phyloP scores from a whole-genome alignment of 2,797 vertebrate genomes.

The Tadarida brasiliensis region DNA sequence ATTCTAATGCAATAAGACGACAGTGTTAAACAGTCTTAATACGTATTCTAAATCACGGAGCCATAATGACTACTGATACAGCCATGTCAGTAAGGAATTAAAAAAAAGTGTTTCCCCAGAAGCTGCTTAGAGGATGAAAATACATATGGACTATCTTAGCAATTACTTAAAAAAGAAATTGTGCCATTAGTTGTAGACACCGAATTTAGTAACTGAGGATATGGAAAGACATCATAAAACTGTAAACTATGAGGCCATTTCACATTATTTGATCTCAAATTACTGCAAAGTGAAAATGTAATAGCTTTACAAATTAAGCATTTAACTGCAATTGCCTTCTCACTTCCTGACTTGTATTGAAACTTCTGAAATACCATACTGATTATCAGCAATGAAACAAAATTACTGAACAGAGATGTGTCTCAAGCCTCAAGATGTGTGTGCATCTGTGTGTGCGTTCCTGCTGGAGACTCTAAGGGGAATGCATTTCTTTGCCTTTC shows the following conservation, averaged over 20 bases:
- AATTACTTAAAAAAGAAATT: slow-evolving; percentile 17
- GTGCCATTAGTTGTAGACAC: neutral
- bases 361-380: slow-evolving; percentile 21
- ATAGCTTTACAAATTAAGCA: neutral
- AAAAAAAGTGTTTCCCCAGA: neutral
- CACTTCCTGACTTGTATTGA: neutral
- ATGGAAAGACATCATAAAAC: neutral
- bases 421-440: neutral
- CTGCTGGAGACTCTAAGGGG: neutral
- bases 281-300: slow-evolving; percentile 1
- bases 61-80: neutral
- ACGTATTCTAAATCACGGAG: neutral
- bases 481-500: neutral
- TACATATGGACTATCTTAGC: neutral
- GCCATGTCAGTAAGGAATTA: neutral
- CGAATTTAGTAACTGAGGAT: neutral
- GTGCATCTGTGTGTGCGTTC: neutral
- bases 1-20: neutral
- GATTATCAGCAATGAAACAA: neutral
- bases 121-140: slow-evolving; percentile 8
- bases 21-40: neutral
- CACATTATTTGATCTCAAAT: slow-evolving; percentile 16
- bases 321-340: neutral
- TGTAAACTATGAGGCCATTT: neutral
- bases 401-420: neutral